Evolutionary conservation across 2,113 vertebrate species (phyloP).

Genomic region (Scolopax mira): DNA sequence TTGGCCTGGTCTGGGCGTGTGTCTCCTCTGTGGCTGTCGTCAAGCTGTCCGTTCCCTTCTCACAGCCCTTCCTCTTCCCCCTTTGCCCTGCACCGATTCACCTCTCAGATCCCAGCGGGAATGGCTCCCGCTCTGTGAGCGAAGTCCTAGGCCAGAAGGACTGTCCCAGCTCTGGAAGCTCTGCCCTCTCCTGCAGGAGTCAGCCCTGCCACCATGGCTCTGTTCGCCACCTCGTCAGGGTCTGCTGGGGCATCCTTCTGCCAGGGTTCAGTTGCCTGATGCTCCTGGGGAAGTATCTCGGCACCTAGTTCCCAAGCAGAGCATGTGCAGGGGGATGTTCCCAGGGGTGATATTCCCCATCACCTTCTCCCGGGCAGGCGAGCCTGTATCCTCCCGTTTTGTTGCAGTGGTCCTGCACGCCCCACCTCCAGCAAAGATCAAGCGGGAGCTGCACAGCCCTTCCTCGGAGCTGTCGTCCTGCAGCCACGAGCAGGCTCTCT

Average conservation of each 20-base stretch:
- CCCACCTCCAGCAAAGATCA: constrained; percentile 91
- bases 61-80: not conserved
- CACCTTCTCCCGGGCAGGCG: not conserved
- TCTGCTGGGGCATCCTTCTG: not conserved
- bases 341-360: fast-evolving
- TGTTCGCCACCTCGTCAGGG: fast-evolving
- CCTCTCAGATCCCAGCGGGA: fast-evolving
- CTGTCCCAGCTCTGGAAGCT: not conserved
- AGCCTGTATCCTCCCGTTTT: not conserved
- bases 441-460: constrained; percentile 88
- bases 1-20: fast-evolving
- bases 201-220: not conserved
- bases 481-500: constrained; percentile 86
- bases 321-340: too few relatives aligned
- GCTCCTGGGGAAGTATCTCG: not conserved
- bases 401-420: constrained; percentile 93
- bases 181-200: not conserved
- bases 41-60: not conserved
- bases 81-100: not conserved
- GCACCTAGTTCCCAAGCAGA: not conserved
- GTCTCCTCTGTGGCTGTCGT: not conserved
- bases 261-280: fast-evolving
- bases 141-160: not conserved
- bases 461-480: constrained; percentile 89
- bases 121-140: fast-evolving